Evolutionary conservation across 2,113 vertebrate genomes (phyloP).

Genomic region (Caranx melampygus): DNA sequence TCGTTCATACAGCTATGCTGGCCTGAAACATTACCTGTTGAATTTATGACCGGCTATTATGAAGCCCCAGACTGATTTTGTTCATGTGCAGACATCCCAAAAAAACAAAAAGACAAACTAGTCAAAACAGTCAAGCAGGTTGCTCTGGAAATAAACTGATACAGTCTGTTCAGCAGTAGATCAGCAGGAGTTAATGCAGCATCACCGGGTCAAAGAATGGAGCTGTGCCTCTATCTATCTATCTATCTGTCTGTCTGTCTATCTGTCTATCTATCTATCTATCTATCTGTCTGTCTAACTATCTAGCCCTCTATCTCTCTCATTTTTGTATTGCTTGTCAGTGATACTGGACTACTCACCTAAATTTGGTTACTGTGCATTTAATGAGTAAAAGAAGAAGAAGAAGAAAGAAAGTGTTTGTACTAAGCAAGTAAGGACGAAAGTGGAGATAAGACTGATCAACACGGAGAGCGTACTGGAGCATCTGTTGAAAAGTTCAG

Average conservation of each 20-base stretch:
- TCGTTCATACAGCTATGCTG: constrained; percentile 40
- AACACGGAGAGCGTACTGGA: too few relatives aligned
- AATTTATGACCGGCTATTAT: constrained; percentile 58
- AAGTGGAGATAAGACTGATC: too few relatives aligned
- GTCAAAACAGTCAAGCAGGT: neutral
- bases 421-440: neutral
- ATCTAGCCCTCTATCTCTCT: too few relatives aligned
- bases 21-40: constrained; percentile 41
- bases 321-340: neutral
- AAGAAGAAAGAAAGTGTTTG: too few relatives aligned
- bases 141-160: neutral
- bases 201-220: neutral
- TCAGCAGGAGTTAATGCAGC: neutral
- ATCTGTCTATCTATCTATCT: too few relatives aligned
- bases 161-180: neutral
- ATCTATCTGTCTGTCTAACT: too few relatives aligned
- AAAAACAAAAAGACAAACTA: neutral
- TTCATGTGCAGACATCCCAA: constrained; percentile 15
- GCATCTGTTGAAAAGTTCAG: too few relatives aligned
- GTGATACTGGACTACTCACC: neutral
- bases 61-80: constrained; percentile 53
- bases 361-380: neutral
- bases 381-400: neutral
- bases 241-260: too few relatives aligned
- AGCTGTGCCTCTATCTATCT: neutral